Evolutionary conservation across 2,797 vertebrate species (phyloP).

Genomic region (Sebastes oblongus): DNA sequence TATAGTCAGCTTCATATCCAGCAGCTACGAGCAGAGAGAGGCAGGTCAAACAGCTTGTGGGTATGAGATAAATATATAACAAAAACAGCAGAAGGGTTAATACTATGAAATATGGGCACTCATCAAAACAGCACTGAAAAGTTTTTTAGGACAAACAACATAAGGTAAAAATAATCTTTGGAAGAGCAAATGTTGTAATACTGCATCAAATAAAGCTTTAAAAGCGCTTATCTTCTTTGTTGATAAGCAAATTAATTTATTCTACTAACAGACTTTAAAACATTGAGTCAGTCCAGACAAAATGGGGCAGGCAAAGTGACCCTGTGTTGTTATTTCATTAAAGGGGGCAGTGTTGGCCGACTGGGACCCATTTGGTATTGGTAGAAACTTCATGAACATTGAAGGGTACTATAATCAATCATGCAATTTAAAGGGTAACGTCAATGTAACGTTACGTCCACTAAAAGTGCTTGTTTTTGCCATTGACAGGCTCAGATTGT

Average conservation of each 20-base stretch:
- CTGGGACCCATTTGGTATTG: not conserved
- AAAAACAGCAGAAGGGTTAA: not conserved
- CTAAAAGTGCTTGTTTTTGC: too few relatives aligned
- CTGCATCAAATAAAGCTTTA: not conserved
- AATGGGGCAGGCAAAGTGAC: not conserved
- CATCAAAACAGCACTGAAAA: not conserved
- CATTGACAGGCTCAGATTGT: too few relatives aligned
- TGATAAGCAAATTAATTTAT: not conserved
- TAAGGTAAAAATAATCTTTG: too few relatives aligned
- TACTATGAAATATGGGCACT: not conserved
- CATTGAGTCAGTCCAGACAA: not conserved
- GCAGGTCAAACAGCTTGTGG: not conserved
- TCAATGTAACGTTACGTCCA: too few relatives aligned
- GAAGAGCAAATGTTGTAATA: not conserved
- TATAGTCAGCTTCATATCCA: conserved; percentile 93
- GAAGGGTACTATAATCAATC: not conserved
- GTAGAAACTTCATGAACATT: not conserved
- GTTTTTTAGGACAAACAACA: not conserved
- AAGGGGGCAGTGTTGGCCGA: not conserved
- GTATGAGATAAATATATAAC: not conserved
- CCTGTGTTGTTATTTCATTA: not conserved
- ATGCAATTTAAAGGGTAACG: not conserved
- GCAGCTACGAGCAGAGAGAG: conserved; percentile 75
- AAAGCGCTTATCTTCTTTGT: not conserved
- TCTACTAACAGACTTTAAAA: not conserved